Percentiles rank a stretch among this genome's conserved stretches.
Evolutionary conservation across 2,113 vertebrate genomes (phyloP).

Genomic region (Rhabdornis inornatus): DNA sequence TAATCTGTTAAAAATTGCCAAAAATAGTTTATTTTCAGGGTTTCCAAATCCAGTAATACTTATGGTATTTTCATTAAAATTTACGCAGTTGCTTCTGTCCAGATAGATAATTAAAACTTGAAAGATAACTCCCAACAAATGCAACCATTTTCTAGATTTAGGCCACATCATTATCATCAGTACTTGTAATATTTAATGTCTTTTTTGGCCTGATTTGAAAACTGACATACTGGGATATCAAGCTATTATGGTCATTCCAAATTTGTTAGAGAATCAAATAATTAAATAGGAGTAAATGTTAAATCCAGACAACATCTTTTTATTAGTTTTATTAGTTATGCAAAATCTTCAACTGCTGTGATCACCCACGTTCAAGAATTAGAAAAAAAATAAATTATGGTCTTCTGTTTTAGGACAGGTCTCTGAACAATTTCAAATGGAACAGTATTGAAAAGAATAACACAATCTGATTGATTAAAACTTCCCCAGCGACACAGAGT

Average conservation of each 20-base stretch:
- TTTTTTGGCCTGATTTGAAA: neutral
- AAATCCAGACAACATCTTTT: neutral
- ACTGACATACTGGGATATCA: neutral
- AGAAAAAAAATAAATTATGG: neutral
- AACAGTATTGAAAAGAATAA: neutral
- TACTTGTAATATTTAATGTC: neutral
- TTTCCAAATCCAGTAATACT: neutral
- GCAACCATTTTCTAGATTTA: neutral
- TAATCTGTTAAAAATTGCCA: neutral
- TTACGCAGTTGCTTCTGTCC: neutral
- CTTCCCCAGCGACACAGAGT: neutral
- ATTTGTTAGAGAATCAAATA: neutral
- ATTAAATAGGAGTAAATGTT: neutral
- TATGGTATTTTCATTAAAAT: neutral
- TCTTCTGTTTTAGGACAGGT: neutral
- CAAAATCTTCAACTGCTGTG: neutral
- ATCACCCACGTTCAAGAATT: neutral
- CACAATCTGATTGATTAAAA: neutral
- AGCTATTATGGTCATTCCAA: neutral
- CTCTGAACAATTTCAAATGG: constrained; percentile 1
- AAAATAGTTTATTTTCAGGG: neutral
- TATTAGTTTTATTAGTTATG: neutral
- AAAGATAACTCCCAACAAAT: neutral
- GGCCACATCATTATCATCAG: neutral
- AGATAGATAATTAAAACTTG: neutral